A percentile compares a stretch with the other conserved stretches of the same genome.
Evolutionary conservation across 2,113 vertebrate genomes (phyloP).

Genomic region (Tonatia bakeri): DNA sequence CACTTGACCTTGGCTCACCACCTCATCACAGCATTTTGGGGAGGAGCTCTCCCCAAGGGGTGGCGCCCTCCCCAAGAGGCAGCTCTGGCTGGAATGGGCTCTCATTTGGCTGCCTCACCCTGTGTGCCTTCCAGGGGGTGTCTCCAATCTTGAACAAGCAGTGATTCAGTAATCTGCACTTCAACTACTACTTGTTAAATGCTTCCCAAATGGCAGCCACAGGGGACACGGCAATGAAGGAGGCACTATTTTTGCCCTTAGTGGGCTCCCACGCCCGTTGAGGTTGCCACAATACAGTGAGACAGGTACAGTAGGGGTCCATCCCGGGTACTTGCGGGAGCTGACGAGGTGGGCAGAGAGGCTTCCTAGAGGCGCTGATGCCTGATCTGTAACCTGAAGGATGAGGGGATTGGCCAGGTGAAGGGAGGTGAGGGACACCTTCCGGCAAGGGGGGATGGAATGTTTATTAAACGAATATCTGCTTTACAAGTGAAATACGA

Average conservation of each 20-base stretch:
- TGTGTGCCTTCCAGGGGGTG: not conserved
- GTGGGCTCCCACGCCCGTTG: not conserved
- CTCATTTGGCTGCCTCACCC: not conserved
- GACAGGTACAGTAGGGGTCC: not conserved
- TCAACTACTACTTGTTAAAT: not conserved
- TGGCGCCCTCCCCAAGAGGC: not conserved
- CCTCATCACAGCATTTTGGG: not conserved
- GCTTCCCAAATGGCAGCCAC: not conserved
- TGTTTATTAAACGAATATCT: not conserved
- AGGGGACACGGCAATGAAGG: not conserved
- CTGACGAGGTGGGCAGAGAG: not conserved
- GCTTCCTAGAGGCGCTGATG: not conserved
- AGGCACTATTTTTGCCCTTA: not conserved
- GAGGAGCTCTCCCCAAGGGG: not conserved
- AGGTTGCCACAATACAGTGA: not conserved
- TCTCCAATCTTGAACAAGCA: not conserved
- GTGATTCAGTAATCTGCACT: not conserved
- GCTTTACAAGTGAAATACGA: not conserved
- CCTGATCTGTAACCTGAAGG: not conserved
- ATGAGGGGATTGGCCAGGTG: not conserved
- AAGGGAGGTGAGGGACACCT: not conserved
- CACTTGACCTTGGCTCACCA: not conserved
- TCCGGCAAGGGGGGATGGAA: not conserved
- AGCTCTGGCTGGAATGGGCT: no score
- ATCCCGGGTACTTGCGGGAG: not conserved